Evolutionary conservation across 2,113 vertebrate species (phyloP).

Genomic region (Hippocampus guttulatus): DNA sequence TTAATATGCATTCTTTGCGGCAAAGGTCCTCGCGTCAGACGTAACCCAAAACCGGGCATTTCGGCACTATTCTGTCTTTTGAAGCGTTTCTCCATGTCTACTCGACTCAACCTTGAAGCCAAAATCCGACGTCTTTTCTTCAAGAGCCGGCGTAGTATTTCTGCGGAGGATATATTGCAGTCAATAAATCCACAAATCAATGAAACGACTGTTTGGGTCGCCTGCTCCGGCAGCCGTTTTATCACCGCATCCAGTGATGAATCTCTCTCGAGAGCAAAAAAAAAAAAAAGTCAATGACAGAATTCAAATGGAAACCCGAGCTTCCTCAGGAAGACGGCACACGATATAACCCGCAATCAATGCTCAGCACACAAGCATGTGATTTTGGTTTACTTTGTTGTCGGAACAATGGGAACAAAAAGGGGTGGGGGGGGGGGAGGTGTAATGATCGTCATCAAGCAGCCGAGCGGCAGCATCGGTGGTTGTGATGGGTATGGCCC

Average conservation of each 20-base stretch:
- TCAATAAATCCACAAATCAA: slow-evolving; percentile 40
- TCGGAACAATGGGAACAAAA: slow-evolving; percentile 41
- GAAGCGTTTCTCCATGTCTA: slow-evolving; percentile 49
- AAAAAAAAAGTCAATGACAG: slow-evolving; percentile 22
- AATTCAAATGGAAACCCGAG: slow-evolving; percentile 42
- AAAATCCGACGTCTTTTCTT: slow-evolving; percentile 47
- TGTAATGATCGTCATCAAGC: slow-evolving; percentile 64
- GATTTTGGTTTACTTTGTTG: slow-evolving; percentile 67
- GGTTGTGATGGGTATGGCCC: slow-evolving; percentile 53
- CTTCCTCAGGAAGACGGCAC: slow-evolving; percentile 32
- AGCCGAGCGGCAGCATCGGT: slow-evolving; percentile 50
- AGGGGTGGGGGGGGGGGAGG: slow-evolving; percentile 7
- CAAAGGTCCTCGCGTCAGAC: slow-evolving; percentile 57
- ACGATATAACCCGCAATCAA: slow-evolving; percentile 63
- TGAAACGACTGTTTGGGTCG: slow-evolving; percentile 22
- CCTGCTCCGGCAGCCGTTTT: slow-evolving; percentile 19
- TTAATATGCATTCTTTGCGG: slow-evolving; percentile 66
- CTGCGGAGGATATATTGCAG: slow-evolving; percentile 22
- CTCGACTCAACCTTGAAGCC: slow-evolving; percentile 43
- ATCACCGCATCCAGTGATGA: slow-evolving; percentile 29
- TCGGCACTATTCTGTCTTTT: slow-evolving; percentile 48
- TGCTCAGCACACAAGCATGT: slow-evolving; percentile 55
- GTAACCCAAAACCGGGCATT: slow-evolving; percentile 66
- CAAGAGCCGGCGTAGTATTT: slow-evolving; percentile 25
- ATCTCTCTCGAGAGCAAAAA: slow-evolving; percentile 42